Conservation (phyloP, 2,888 invertebrate species). For the Drosophila lacicola region DNA sequence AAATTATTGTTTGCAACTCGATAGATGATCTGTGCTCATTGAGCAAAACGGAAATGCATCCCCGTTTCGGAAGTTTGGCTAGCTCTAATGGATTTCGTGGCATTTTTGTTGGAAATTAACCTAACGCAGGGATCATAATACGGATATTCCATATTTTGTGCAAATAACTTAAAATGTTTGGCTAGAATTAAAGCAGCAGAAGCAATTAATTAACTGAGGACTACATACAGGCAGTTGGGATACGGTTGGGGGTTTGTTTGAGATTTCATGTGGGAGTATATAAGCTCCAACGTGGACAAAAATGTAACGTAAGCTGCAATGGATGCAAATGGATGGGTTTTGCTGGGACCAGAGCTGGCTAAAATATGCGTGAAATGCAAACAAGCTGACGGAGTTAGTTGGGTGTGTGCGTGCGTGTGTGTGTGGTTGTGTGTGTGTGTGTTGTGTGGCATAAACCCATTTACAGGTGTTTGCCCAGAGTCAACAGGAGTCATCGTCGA, state of each 20-base stretch:
- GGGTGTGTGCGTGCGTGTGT: constrained; percentile 3
- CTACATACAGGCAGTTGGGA: background rate
- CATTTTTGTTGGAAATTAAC: background rate
- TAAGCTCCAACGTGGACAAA: constrained; percentile 57
- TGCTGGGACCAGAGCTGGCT: constrained; percentile 32
- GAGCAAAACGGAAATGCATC: no score
- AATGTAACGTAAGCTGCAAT: constrained; percentile 51
- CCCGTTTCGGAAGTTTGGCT: no score
- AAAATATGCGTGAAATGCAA: constrained; percentile 71
- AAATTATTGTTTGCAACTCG: background rate
- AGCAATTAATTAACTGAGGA: constrained; percentile 29
- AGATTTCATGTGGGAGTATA: constrained; percentile 15
- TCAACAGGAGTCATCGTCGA: constrained; percentile 68
- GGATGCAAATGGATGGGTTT: constrained; percentile 16
- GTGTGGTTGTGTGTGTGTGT: constrained; percentile 24
- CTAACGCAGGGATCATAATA: background rate
- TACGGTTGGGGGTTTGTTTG: background rate
- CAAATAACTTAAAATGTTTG: background rate
- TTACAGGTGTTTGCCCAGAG: constrained; percentile 76
- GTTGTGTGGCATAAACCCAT: constrained; percentile 59
- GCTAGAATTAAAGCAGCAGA: background rate
- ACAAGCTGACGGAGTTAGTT: constrained; percentile 41
- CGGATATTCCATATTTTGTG: background rate
- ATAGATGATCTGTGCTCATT: no score
- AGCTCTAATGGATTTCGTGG: background rate